phyloP scores from a whole-genome alignment of 2,797 vertebrate genomes.

The Pygocentrus nattereri region DNA sequence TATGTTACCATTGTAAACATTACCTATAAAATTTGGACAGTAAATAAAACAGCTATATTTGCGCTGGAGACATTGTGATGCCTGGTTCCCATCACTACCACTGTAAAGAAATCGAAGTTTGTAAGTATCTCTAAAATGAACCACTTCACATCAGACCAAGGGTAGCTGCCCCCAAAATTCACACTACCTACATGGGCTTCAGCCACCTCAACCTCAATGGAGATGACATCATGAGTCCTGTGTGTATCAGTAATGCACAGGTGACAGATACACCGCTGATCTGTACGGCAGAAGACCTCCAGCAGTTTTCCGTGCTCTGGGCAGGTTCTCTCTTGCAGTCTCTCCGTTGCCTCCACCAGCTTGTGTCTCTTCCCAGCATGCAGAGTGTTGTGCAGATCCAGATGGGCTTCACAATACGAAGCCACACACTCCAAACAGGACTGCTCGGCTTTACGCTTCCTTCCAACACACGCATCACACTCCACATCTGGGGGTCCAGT shows the following conservation, averaged over 20 bases:
- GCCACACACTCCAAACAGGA: conserved; percentile 39
- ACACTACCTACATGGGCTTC: conserved; percentile 37
- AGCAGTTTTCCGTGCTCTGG: conserved; percentile 81
- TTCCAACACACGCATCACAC: conserved; percentile 31
- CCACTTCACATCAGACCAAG: no score
- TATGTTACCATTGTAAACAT: no score
- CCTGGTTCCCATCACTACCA: no score
- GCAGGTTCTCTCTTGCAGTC: conserved; percentile 23
- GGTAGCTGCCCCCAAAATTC: no score
- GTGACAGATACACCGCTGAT: conserved; percentile 86
- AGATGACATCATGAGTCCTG: conserved; percentile 33
- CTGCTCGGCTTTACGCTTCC: conserved; percentile 53
- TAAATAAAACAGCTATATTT: no score
- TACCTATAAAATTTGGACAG: no score
- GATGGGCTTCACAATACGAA: conserved; percentile 46
- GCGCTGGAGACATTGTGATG: no score
- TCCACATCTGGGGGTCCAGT: conserved; percentile 30
- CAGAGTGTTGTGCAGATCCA: conserved; percentile 38
- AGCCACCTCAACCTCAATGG: conserved; percentile 22
- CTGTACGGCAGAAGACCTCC: conserved; percentile 85
- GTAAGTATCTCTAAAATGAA: no score
- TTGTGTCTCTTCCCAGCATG: conserved; percentile 44
- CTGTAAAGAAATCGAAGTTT: no score
- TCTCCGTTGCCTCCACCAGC: conserved; percentile 19
- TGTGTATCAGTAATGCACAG: conserved; percentile 63